phyloP scores from a whole-genome alignment of 2,888 invertebrate genomes.

The Pardosa pseudoannulata region DNA sequence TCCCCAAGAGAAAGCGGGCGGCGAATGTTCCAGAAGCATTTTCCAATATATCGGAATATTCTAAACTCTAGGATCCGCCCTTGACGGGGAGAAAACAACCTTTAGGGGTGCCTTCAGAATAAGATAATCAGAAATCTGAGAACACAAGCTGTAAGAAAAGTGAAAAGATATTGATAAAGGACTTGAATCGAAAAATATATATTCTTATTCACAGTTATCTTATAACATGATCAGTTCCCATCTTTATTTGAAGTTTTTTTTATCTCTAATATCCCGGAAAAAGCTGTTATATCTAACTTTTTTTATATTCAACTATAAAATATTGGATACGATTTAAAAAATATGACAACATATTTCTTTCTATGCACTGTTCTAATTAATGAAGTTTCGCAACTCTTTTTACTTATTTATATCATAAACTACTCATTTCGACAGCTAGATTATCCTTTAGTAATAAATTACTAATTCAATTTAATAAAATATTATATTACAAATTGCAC shows the following conservation, averaged over 20 bases:
- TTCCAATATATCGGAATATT: conserved; percentile 67
- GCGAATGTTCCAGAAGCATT: conserved; percentile 59
- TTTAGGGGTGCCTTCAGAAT: conserved; percentile 34
- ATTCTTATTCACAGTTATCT: conserved; percentile 50
- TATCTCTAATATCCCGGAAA: too few species aligned
- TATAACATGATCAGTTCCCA: conserved; percentile 48
- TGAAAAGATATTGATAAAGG: conserved; percentile 54
- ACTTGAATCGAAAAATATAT: conserved; percentile 57
- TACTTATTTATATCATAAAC: too few species aligned
- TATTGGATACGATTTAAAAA: too few species aligned
- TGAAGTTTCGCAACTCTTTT: too few species aligned
- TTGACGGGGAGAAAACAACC: conserved; percentile 48
- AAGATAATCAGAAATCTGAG: conserved; percentile 60
- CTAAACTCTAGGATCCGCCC: conserved; percentile 13
- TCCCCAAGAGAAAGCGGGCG: conserved; percentile 33
- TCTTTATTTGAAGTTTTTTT: conserved; percentile 27
- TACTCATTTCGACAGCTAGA: too few species aligned
- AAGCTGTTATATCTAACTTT: too few species aligned
- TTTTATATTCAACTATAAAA: too few species aligned
- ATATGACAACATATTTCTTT: too few species aligned
- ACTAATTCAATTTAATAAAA: too few species aligned
- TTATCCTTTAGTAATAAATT: too few species aligned
- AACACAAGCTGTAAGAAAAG: conserved; percentile 34
- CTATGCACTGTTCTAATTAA: too few species aligned
- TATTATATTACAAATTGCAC: too few species aligned